Evolutionary conservation across 2,888 invertebrate species (phyloP).

Genomic region (Caenorhabditis afra): DNA sequence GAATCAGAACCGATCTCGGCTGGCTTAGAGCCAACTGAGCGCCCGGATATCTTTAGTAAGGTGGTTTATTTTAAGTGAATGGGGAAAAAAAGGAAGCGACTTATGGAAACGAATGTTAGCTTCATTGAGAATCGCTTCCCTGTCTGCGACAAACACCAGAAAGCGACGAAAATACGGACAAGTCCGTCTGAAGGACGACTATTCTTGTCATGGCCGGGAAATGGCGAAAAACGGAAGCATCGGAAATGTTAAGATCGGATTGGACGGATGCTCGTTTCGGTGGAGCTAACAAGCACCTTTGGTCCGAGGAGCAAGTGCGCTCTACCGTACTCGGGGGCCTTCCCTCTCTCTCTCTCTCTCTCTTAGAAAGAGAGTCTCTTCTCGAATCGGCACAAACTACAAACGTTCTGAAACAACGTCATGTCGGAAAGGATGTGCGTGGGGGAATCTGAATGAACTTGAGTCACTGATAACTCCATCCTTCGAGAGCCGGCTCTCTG

Average conservation of each 20-base stretch:
- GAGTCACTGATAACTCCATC: too few relatives aligned
- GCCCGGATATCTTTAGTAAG: neutral
- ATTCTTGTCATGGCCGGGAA: neutral
- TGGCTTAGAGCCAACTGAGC: neutral
- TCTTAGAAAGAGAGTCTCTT: too few relatives aligned
- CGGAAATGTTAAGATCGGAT: neutral
- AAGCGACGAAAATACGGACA: neutral
- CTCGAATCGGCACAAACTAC: too few relatives aligned
- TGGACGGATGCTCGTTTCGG: too few relatives aligned
- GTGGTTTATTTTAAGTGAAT: constrained; percentile 10
- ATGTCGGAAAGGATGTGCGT: too few relatives aligned
- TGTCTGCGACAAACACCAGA: neutral
- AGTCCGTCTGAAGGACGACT: neutral
- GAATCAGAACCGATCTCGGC: constrained; percentile 1
- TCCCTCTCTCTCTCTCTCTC: too few relatives aligned
- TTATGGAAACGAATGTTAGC: neutral
- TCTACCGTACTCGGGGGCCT: too few relatives aligned
- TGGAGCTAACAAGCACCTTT: too few relatives aligned
- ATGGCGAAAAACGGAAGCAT: neutral
- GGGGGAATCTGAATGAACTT: too few relatives aligned
- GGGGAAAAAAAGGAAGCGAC: neutral
- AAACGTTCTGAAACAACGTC: too few relatives aligned
- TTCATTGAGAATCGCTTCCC: neutral
- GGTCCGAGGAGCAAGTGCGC: too few relatives aligned
- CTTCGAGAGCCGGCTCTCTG: too few relatives aligned